phyloP scores from a whole-genome alignment of 2,113 vertebrate genomes.

The Phrynocephalus versicolor region DNA sequence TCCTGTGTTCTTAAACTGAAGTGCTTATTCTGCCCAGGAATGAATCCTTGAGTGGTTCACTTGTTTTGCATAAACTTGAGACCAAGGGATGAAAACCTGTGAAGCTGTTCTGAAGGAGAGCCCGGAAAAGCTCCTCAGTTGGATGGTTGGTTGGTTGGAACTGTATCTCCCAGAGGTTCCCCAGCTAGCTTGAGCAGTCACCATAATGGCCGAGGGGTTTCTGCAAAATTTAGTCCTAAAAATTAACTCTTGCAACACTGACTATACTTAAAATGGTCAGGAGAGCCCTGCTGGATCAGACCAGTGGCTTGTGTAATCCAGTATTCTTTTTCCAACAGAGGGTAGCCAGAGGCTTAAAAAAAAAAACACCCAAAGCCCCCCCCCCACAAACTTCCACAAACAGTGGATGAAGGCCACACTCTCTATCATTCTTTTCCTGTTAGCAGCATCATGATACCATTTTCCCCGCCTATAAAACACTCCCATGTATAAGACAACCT shows the following conservation, averaged over 20 bases:
- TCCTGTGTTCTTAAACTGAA: not conserved
- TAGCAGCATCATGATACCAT: not conserved
- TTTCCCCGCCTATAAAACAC: no score
- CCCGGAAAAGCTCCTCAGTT: no score
- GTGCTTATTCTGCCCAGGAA: not conserved
- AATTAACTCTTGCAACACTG: no score
- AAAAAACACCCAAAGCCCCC: not conserved
- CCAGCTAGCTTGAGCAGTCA: no score
- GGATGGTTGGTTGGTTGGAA: no score
- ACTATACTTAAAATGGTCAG: not conserved
- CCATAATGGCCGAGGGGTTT: no score
- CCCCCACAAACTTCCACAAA: not conserved
- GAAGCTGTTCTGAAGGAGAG: not conserved
- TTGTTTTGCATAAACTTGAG: not conserved
- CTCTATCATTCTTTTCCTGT: not conserved
- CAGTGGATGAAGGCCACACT: not conserved
- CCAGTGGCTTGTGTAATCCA: not conserved
- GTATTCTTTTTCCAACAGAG: not conserved
- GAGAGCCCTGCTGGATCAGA: not conserved
- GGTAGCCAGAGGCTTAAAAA: not conserved
- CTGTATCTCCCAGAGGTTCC: no score
- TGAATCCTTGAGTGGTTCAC: not conserved
- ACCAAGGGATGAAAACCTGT: not conserved
- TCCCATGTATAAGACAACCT: no score
- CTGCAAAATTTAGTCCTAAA: no score